phyloP scores from a whole-genome alignment of 2,888 invertebrate genomes.

The Petrolisthes cinctipes region DNA sequence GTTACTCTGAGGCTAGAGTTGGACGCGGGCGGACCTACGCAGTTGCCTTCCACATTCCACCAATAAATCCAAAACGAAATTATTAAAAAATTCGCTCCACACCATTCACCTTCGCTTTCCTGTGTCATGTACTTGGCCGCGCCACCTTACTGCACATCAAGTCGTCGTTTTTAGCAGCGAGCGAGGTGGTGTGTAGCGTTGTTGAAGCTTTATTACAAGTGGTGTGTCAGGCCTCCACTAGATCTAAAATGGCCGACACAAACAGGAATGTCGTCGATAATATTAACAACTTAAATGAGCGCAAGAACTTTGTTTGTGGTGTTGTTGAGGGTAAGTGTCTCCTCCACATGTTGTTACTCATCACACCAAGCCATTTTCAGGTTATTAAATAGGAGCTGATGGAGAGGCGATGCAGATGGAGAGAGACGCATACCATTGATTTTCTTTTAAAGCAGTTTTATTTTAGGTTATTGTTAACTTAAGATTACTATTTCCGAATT shows the following conservation, averaged over 20 bases:
- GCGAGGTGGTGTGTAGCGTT: constrained; percentile 34
- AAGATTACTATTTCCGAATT: too few relatives aligned
- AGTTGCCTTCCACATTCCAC: neutral
- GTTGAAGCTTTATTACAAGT: constrained; percentile 35
- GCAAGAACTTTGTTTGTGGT: constrained; percentile 62
- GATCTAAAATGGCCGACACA: constrained; percentile 53
- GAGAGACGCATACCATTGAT: neutral
- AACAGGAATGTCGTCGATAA: constrained; percentile 54
- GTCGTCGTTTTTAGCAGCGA: constrained; percentile 51
- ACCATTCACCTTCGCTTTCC: constrained; percentile 7
- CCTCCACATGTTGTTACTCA: neutral
- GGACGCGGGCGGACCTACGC: neutral
- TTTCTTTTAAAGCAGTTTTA: too few relatives aligned
- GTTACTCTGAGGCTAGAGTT: constrained; percentile 15
- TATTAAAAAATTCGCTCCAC: constrained; percentile 43
- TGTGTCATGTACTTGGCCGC: constrained; percentile 50
- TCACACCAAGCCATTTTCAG: neutral
- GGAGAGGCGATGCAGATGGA: neutral
- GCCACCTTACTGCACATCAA: constrained; percentile 35
- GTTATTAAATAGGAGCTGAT: neutral
- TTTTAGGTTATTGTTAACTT: too few relatives aligned
- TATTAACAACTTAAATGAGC: constrained; percentile 58
- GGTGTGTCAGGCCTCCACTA: neutral
- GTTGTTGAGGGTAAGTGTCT: constrained; percentile 64
- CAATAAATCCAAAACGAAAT: neutral